Evolutionary conservation across 2,888 invertebrate species (phyloP).

Genomic region (Euzetes globulus): DNA sequence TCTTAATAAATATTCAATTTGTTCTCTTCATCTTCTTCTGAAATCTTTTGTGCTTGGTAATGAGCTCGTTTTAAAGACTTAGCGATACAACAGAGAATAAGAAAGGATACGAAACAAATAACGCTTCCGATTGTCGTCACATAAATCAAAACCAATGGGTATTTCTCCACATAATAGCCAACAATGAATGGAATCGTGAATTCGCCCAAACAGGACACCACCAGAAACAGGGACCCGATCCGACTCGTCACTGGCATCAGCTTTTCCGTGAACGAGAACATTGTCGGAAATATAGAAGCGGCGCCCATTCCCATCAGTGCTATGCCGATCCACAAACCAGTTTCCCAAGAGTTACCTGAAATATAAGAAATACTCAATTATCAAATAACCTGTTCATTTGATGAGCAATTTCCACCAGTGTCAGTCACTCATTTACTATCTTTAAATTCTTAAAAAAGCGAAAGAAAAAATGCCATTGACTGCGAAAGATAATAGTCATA

Average conservation of each 20-base stretch:
- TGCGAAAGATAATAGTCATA: no score
- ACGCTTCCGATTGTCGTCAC: constrained; percentile 24
- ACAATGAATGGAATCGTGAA: constrained; percentile 39
- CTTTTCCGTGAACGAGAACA: constrained; percentile 38
- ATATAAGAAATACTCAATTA: background rate
- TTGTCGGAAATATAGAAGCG: constrained; percentile 39
- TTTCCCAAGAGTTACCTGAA: constrained; percentile 23
- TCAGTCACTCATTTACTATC: no score
- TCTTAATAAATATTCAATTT: background rate
- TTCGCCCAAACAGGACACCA: constrained; percentile 40
- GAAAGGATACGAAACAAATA: background rate
- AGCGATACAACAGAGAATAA: constrained; percentile 35
- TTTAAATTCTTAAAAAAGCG: no score
- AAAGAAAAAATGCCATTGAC: no score
- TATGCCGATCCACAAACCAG: constrained; percentile 38
- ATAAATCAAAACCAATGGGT: constrained; percentile 37
- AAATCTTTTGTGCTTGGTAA: background rate
- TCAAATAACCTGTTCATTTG: background rate
- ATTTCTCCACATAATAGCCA: constrained; percentile 39
- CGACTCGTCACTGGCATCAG: constrained; percentile 38
- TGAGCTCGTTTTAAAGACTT: constrained; percentile 38
- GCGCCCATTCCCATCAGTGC: constrained; percentile 37
- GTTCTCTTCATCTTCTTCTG: background rate
- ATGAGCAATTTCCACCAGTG: no score
- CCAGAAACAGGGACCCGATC: constrained; percentile 38